phyloP scores from a whole-genome alignment of 2,113 vertebrate species.

The Gallinago jamesoni region DNA sequence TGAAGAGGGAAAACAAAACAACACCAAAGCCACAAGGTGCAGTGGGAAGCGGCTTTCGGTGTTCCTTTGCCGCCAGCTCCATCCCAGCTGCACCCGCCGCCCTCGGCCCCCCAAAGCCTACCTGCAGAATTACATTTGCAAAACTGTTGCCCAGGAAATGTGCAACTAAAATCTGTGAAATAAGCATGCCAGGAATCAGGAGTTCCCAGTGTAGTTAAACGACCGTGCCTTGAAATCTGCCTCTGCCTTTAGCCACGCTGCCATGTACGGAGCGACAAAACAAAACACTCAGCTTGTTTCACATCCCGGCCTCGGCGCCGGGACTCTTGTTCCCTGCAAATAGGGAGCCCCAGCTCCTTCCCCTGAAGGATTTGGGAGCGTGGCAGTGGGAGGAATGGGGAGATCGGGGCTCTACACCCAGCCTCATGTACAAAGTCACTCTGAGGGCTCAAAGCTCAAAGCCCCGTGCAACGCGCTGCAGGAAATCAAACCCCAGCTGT shows the following conservation, averaged over 20 bases:
- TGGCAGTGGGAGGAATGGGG: background rate
- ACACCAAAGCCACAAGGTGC: background rate
- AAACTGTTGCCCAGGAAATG: constrained; percentile 49
- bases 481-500: background rate
- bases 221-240: constrained; percentile 60
- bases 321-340: background rate
- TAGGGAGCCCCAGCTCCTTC: background rate
- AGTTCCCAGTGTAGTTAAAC: constrained; percentile 51
- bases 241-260: constrained; percentile 53
- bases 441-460: background rate
- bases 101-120: constrained; percentile 1
- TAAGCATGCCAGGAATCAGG: constrained; percentile 58
- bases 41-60: background rate
- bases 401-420: background rate
- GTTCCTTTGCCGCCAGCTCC: background rate
- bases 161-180: constrained; percentile 67
- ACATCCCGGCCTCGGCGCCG: background rate
- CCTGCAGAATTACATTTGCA: constrained; percentile 45
- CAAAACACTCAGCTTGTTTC: constrained; percentile 27
- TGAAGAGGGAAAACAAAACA: constrained; percentile 7
- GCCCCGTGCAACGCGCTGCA: fast-evolving
- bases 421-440: fast-evolving
- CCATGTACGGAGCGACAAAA: constrained; percentile 19
- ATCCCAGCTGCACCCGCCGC: background rate
- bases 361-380: background rate